A percentile compares a stretch with the other conserved stretches of the same genome.
These are phyloP conservation scores for Spongilla lacustris DNA, from an alignment of 37 sponge, comb jelly and placozoan species.

Conservation along the genomic window DNA sequence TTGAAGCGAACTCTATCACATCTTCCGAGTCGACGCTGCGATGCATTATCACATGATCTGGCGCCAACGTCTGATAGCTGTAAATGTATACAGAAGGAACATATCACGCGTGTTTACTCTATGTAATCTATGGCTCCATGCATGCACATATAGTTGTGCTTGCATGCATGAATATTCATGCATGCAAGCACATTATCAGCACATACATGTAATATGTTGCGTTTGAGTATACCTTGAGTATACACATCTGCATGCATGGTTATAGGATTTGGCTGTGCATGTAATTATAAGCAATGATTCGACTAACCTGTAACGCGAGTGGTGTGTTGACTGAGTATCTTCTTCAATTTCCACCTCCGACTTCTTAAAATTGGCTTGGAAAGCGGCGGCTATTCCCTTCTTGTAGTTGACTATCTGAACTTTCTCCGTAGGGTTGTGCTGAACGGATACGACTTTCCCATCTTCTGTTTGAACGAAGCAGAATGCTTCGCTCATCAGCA, in stretches of 20 bases:
- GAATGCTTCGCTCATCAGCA: conserved; percentile 8
- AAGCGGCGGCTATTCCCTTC: conserved; percentile 56
- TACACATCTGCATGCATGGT: too few species aligned
- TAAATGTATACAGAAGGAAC: background rate
- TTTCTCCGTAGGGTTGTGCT: conserved; percentile 14
- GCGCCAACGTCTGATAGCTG: background rate
- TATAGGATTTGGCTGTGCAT: too few species aligned
- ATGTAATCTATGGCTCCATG: too few species aligned
- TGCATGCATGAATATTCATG: too few species aligned
- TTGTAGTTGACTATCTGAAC: conserved; percentile 43
- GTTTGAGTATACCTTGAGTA: background rate
- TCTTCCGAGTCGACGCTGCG: background rate
- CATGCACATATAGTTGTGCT: too few species aligned
- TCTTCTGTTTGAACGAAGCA: conserved; percentile 43
- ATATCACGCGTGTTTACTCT: too few species aligned
- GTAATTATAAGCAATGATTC: too few species aligned
- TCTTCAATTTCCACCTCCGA: conserved; percentile 17
- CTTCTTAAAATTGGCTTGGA: conserved; percentile 54
- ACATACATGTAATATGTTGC: too few species aligned
- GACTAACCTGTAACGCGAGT: conserved; percentile 21
- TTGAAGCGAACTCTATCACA: background rate
- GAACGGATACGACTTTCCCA: conserved; percentile 41
- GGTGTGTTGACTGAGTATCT: conserved; percentile 27
- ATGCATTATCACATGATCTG: background rate
- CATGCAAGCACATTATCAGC: too few species aligned